Percentiles rank a stretch among this genome's conserved stretches.
Evolutionary conservation across 2,113 vertebrate species (phyloP).

Genomic region (Pontoporia blainvillei): DNA sequence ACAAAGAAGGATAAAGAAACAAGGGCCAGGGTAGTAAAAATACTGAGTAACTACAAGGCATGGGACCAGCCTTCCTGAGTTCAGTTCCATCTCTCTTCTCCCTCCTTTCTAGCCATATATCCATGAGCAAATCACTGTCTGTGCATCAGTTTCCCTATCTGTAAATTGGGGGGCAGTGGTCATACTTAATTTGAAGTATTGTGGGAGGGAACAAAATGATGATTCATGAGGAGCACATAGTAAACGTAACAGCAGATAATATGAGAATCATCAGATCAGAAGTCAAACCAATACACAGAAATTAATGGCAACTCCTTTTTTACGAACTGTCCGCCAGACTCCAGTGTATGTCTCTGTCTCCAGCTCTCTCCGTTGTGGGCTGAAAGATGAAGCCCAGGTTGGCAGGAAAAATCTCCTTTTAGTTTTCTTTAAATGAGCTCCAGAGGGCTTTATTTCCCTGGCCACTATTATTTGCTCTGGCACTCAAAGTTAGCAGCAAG

Average conservation of each 20-base stretch:
- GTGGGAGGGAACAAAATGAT: not conserved
- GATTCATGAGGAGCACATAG: not conserved
- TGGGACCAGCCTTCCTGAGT: not conserved
- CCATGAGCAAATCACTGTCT: not conserved
- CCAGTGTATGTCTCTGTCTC: constrained; percentile 44
- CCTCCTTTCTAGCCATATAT: not conserved
- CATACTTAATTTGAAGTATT: not conserved
- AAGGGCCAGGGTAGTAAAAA: not conserved
- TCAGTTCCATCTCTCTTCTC: not conserved
- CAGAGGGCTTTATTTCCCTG: constrained; percentile 39
- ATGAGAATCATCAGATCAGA: not conserved
- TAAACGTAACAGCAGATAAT: not conserved
- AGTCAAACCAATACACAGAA: constrained; percentile 29
- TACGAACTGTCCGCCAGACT: constrained; percentile 12
- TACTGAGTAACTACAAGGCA: not conserved
- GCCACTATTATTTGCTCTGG: constrained; percentile 66
- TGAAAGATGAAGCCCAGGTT: constrained; percentile 63
- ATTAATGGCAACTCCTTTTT: not conserved
- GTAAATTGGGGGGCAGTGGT: not conserved
- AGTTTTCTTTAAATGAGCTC: constrained; percentile 68
- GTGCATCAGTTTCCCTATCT: not conserved
- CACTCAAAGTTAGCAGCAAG: constrained; percentile 36
- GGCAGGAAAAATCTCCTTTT: constrained; percentile 53
- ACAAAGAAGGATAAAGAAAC: not conserved
- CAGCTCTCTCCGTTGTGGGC: constrained; percentile 53